Conservation (phyloP, 2,113 vertebrate genomes). For the Tragulus kanchil region DNA sequence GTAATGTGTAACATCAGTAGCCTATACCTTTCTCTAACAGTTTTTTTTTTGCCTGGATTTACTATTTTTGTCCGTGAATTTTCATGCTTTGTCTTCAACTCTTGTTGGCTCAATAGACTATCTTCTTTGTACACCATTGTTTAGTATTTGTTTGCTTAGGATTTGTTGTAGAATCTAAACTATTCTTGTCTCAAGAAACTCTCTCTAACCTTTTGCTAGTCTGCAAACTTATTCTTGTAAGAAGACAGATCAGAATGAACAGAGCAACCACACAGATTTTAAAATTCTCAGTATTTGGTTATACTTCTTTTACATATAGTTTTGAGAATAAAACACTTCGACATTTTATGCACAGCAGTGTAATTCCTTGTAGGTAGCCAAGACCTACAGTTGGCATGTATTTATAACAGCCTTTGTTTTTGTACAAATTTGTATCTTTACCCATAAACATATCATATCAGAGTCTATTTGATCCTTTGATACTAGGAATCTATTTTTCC, state of each 20-base stretch:
- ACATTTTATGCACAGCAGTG: not conserved
- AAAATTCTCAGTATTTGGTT: not conserved
- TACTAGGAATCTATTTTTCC: not conserved
- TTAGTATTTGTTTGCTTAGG: not conserved
- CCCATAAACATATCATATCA: not conserved
- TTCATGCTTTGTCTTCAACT: not conserved
- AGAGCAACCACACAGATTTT: not conserved
- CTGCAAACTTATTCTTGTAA: not conserved
- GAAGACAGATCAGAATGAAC: not conserved
- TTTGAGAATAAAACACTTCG: not conserved
- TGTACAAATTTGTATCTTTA: not conserved
- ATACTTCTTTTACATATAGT: not conserved
- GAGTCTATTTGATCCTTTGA: not conserved
- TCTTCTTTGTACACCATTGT: not conserved
- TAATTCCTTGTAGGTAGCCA: not conserved
- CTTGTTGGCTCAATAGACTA: not conserved
- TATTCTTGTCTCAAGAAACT: not conserved
- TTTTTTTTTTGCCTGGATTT: not conserved
- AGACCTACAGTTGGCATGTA: not conserved
- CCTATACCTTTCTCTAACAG: not conserved
- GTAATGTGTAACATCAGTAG: not conserved
- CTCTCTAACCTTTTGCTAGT: not conserved
- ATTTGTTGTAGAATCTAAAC: not conserved
- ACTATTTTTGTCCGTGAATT: not conserved
- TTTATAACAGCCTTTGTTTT: not conserved